Evolutionary conservation across 1,140 invertebrate species (phyloP).

Genomic region (Oppia nitens): DNA sequence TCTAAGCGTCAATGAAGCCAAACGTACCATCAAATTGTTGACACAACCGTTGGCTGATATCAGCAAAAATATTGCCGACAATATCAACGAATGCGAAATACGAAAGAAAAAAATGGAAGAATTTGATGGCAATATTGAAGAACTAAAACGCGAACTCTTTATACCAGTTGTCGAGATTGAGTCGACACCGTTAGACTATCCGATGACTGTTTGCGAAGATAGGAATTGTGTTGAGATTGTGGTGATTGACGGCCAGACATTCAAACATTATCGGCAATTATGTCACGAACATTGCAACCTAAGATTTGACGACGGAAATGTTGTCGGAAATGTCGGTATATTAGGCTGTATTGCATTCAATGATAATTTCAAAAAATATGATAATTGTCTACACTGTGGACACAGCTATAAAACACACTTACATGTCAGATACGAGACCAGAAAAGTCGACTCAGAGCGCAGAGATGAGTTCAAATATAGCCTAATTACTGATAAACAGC

Average conservation of each 20-base stretch:
- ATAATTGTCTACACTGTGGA: too few species aligned
- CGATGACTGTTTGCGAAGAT: neutral
- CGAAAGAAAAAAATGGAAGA: neutral
- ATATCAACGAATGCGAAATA: neutral
- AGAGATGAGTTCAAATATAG: neutral
- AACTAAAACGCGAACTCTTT: neutral
- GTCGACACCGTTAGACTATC: neutral
- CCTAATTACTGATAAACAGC: neutral
- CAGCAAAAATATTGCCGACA: neutral
- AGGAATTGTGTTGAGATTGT: neutral
- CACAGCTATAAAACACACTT: too few species aligned
- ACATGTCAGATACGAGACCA: too few species aligned
- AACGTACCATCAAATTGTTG: neutral
- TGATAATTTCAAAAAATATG: too few species aligned
- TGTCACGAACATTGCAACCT: neutral
- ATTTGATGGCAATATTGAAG: neutral
- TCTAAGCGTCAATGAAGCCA: neutral
- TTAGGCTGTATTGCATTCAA: too few species aligned
- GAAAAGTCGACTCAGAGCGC: neutral
- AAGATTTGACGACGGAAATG: too few species aligned
- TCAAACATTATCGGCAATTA: neutral
- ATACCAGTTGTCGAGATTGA: neutral
- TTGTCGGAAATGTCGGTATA: too few species aligned
- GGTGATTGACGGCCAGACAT: neutral
- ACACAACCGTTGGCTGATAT: slow-evolving; percentile 1